phyloP scores from a whole-genome alignment of 2,113 vertebrate species.

The Xiphophorus couchianus region DNA sequence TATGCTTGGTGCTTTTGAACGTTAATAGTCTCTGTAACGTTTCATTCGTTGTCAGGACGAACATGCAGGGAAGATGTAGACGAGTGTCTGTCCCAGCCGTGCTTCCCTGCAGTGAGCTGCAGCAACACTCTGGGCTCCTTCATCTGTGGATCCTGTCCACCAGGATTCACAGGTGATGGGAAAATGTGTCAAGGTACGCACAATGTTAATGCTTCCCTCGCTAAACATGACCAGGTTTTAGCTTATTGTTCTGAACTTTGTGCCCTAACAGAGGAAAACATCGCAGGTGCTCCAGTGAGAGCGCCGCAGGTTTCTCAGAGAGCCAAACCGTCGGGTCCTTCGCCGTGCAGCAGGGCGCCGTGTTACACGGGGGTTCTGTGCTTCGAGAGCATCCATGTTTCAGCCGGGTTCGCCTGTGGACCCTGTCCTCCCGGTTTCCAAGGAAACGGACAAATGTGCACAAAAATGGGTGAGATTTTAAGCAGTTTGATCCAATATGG shows the following conservation, averaged over 20 bases:
- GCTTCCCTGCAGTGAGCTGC: conserved; percentile 83
- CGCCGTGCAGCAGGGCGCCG: conserved; percentile 63
- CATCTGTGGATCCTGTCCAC: conserved; percentile 84
- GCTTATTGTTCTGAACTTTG: background rate
- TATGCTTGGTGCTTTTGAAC: background rate
- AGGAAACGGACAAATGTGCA: conserved; percentile 77
- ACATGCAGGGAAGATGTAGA: conserved; percentile 88
- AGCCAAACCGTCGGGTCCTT: conserved; percentile 11
- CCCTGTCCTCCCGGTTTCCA: conserved; percentile 75
- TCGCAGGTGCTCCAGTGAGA: background rate
- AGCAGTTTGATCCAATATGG: background rate
- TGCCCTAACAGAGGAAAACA: background rate
- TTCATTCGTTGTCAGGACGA: conserved; percentile 73
- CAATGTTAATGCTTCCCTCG: background rate
- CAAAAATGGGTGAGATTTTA: conserved; percentile 48
- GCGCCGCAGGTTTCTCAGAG: conserved; percentile 20
- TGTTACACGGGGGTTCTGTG: conserved; percentile 80
- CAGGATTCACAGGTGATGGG: conserved; percentile 82
- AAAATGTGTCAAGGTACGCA: conserved; percentile 76
- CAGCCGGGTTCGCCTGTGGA: conserved; percentile 77
- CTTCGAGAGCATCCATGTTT: conserved; percentile 72
- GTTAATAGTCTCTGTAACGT: background rate
- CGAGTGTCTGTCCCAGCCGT: conserved; percentile 84
- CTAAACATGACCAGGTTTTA: no score
- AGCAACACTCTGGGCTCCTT: conserved; percentile 87